phyloP scores from a whole-genome alignment of 2,113 vertebrate species.

The Lathamus discolor region DNA sequence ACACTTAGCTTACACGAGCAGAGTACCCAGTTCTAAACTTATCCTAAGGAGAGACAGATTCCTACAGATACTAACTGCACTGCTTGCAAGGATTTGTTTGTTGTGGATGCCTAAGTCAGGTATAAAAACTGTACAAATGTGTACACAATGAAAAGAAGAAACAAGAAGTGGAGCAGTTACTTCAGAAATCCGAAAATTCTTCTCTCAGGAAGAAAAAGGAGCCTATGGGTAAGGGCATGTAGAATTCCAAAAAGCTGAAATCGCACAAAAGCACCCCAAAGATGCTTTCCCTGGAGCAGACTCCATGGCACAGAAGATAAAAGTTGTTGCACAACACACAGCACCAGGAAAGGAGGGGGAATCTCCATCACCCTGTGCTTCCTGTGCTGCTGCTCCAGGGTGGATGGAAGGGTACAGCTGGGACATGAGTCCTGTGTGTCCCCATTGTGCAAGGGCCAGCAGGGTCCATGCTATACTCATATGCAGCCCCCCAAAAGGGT shows the following conservation, averaged over 20 bases:
- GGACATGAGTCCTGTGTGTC: rapidly evolving
- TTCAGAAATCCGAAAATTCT: neutral
- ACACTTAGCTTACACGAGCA: neutral
- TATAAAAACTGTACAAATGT: neutral
- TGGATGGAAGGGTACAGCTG: rapidly evolving
- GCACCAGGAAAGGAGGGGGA: too few relatives aligned
- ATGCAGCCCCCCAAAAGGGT: neutral
- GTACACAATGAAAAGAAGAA: neutral
- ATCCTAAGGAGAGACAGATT: neutral
- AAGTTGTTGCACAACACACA: rapidly evolving
- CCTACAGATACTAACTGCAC: neutral
- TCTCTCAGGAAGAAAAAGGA: neutral
- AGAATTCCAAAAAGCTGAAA: neutral
- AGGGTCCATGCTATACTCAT: neutral
- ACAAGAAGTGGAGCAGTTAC: neutral
- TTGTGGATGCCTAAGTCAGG: neutral
- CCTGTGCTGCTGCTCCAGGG: rapidly evolving
- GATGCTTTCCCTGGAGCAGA: neutral
- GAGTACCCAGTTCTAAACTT: neutral
- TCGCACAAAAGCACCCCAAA: neutral
- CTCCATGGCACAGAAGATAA: rapidly evolving
- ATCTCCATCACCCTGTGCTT: neutral
- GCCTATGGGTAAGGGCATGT: neutral
- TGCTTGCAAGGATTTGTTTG: neutral
- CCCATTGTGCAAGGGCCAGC: rapidly evolving